Evolutionary conservation across 2,888 invertebrate species (phyloP).

Genomic region (Drosophila merina): DNA sequence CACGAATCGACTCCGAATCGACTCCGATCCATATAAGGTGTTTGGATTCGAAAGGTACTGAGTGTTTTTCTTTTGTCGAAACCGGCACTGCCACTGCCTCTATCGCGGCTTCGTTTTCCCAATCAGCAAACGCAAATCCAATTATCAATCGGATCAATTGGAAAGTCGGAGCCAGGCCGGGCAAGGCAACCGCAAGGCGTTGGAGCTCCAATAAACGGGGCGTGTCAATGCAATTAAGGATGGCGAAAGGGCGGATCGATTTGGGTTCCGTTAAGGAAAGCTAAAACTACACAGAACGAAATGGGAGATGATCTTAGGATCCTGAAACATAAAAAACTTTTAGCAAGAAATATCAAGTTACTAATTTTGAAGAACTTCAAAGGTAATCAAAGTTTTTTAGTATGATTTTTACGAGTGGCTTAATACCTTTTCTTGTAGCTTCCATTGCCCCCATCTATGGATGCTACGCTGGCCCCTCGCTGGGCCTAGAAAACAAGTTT

Average conservation of each 20-base stretch:
- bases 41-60: conserved; percentile 42
- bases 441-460: conserved; percentile 13
- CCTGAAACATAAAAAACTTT: not conserved
- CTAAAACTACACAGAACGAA: conserved; percentile 6
- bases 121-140: conserved; percentile 51
- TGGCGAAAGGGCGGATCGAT: conserved; percentile 33
- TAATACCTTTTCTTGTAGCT: conserved; percentile 7
- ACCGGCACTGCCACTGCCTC: not conserved
- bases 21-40: conserved; percentile 38
- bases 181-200: conserved; percentile 47
- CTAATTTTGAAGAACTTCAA: not conserved
- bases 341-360: not conserved
- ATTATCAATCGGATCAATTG: conserved; percentile 71
- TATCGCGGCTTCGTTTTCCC: conserved; percentile 22
- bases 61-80: conserved; percentile 22
- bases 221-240: conserved; percentile 66
- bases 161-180: conserved; percentile 51
- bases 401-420: not conserved
- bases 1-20: conserved; percentile 33
- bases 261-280: conserved; percentile 28
- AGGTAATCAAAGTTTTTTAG: not conserved
- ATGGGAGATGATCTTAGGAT: not conserved
- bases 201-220: conserved; percentile 60
- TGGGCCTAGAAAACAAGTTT: conserved; percentile 61
- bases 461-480: conserved; percentile 26